Evolutionary conservation across 2,113 vertebrate genomes (phyloP), one percentile per base, ranked within the genome.

Genomic region (Cricetomys ansorgei): DNA sequence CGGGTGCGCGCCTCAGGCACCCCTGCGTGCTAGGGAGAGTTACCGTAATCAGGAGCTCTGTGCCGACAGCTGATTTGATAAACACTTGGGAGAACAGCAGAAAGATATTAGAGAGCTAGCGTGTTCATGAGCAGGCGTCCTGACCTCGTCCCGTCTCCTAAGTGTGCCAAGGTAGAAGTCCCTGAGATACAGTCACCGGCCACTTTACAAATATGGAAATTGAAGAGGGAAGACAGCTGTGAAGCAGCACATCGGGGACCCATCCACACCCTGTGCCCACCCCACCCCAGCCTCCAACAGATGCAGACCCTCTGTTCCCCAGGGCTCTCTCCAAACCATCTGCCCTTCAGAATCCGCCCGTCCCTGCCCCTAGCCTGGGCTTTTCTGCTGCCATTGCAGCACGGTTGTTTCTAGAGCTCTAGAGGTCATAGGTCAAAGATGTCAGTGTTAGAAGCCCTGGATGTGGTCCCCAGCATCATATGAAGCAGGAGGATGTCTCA

Each of bases 381-480:
- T 79, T 59, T 62, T 40, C 84, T 67, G 69, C 53, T 23, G 40
- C 53, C n/a, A 40, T 83, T 73, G 55, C 80, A 91, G 84, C 84
- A 23, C 45, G 88, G 69, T 48, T 87, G 79, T 87, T 83, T 88
- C 75, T 72, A 15, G 7, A 40, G 48, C 27, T 96, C 84, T 76
- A 34, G 48, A 95, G 95, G 80, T 69, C 73, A 93, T 17, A 62
- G 73, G 94, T 64, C 59, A 48, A 34, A 48, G 40, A 95, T 37
- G 90, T 69, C 83, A 89, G 37, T n/a, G n/a, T n/a, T n/a, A n/a
- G n/a, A n/a, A 48, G 43, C 40, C 40, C 81, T 45, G 59, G 9
- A 29, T 65, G 45, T 34, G 40, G n/a, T 84, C 59, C 59, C 16
- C 0, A 34, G 8, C 40, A 34, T 45, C 19, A 3, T 19, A 10